These are phyloP conservation scores for Tragelaphus eurycerus DNA, from an alignment of 2,797 vertebrate genomes.

Conservation along the genomic window DNA sequence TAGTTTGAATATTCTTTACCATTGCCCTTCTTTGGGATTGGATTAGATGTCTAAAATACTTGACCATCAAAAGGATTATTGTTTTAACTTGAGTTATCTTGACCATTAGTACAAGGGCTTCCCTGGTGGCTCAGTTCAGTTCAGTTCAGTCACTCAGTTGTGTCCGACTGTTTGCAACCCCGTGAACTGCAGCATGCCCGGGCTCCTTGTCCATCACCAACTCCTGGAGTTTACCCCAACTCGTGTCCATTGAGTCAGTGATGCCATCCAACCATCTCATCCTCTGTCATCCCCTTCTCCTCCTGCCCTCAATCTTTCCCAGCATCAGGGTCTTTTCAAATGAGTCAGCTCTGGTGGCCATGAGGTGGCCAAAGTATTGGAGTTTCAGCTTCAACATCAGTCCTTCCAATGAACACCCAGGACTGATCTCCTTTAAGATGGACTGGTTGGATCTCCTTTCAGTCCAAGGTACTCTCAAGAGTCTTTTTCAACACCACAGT, in stretches of 20 bases:
- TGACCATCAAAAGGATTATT: not conserved
- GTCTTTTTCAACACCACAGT: not conserved
- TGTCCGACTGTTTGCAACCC: too few relatives aligned
- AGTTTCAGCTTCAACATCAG: not conserved
- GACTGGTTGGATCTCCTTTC: not conserved
- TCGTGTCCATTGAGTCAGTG: not conserved
- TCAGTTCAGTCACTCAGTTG: not conserved
- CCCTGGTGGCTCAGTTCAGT: not conserved
- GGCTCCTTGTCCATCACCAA: not conserved
- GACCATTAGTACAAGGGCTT: not conserved
- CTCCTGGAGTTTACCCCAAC: not conserved
- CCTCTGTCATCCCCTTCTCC: not conserved
- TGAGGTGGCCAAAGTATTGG: not conserved
- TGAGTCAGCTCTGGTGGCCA: not conserved
- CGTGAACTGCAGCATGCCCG: not conserved
- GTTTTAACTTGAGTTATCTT: not conserved
- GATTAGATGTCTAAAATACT: not conserved
- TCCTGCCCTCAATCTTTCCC: not conserved
- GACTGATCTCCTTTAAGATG: not conserved
- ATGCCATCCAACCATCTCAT: not conserved
- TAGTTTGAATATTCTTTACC: too few relatives aligned
- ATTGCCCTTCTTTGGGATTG: too few relatives aligned
- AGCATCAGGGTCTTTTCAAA: not conserved
- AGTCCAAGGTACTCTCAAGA: not conserved
- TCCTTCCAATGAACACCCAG: not conserved